Evolutionary conservation across 2,113 vertebrate genomes (phyloP).

Genomic region (Machaerirhynchus nigripectus): DNA sequence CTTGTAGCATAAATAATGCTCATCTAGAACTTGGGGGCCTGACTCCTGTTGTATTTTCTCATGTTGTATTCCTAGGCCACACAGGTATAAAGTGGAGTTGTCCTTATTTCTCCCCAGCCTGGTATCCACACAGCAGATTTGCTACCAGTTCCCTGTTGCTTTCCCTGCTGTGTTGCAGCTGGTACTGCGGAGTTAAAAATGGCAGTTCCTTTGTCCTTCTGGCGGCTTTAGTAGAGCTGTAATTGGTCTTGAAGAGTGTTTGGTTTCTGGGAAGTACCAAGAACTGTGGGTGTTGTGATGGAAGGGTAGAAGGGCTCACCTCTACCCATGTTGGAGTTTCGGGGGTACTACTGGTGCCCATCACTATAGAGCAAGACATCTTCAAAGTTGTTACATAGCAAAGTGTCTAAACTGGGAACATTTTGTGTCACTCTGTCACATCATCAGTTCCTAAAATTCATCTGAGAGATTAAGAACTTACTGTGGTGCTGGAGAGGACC

Average conservation of each 20-base stretch:
- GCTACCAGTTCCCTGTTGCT: constrained; percentile 22
- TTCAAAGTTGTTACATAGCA: not conserved
- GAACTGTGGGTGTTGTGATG: not conserved
- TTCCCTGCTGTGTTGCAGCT: constrained; percentile 41
- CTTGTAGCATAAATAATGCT: not conserved
- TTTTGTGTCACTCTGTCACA: not conserved
- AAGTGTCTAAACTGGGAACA: not conserved
- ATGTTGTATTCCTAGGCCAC: not conserved
- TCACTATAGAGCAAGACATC: accelerated
- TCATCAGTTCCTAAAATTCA: not conserved
- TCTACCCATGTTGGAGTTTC: not conserved
- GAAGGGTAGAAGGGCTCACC: not conserved
- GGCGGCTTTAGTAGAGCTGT: not conserved
- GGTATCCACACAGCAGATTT: not conserved
- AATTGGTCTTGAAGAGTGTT: not conserved
- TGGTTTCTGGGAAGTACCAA: not conserved
- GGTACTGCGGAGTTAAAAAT: constrained; percentile 22
- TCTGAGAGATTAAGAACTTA: not conserved
- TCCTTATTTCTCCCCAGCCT: constrained; percentile 30
- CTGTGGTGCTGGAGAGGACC: not conserved
- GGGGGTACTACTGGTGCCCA: not conserved
- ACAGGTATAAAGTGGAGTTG: not conserved
- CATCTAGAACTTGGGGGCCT: not conserved
- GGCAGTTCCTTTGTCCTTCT: not conserved
- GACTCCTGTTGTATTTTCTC: not conserved